A percentile compares a stretch with the other conserved stretches of the same genome.
Evolutionary conservation across 2,888 invertebrate species (phyloP).

Genomic region (Odontothrips loti): DNA sequence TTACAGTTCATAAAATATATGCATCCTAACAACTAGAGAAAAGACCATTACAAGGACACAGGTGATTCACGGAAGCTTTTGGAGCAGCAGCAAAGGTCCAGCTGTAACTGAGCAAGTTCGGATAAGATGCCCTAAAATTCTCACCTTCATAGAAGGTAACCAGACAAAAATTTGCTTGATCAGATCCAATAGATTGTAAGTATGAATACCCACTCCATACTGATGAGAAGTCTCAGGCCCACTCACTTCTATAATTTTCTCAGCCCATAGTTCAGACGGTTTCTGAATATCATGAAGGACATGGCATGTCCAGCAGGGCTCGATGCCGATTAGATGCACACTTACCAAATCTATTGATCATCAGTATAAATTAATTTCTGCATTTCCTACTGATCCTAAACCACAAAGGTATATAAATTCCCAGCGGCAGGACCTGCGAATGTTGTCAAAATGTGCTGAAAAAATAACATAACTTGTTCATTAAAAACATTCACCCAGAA

Average conservation of each 20-base stretch:
- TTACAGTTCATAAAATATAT: neutral
- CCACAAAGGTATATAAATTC: neutral
- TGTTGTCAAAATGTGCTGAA: conserved; percentile 22
- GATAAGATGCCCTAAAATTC: neutral
- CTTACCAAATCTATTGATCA: conserved; percentile 12
- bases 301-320: neutral
- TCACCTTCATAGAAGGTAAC: neutral
- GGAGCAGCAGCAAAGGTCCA: neutral
- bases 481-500: conserved; percentile 11
- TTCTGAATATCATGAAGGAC: neutral
- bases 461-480: conserved; percentile 25
- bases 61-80: neutral
- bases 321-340: neutral
- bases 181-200: neutral
- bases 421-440: neutral
- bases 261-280: neutral
- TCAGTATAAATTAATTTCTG: neutral
- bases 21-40: neutral
- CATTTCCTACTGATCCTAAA: neutral
- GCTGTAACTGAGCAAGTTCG: conserved; percentile 17
- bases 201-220: neutral
- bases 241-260: neutral
- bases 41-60: neutral
- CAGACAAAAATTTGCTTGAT: neutral
- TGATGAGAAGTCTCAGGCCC: neutral